phyloP scores from a whole-genome alignment of 1,140 invertebrate species.

The Odontomachus brunneus region DNA sequence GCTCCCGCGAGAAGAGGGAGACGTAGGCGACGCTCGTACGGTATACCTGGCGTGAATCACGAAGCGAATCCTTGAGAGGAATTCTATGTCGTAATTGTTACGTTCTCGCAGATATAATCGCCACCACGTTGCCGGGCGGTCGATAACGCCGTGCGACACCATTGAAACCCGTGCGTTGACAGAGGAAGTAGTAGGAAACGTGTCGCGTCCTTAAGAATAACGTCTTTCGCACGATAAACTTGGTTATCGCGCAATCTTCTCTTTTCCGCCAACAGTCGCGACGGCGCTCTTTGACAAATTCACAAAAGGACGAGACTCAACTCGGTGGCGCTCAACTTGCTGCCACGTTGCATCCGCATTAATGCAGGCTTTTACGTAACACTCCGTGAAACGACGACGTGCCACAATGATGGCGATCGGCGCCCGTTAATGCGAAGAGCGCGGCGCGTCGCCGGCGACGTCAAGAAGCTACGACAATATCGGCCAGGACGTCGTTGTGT shows the following conservation, averaged over 20 bases:
- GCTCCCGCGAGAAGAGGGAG: slow-evolving; percentile 21
- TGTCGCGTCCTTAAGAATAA: no score
- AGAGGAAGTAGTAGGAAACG: no score
- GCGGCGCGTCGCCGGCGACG: slow-evolving; percentile 28
- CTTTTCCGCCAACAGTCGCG: background rate
- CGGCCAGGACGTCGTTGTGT: slow-evolving; percentile 41
- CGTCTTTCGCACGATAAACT: no score
- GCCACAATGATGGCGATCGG: slow-evolving; percentile 31
- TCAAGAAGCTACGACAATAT: slow-evolving; percentile 48
- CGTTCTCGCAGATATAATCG: slow-evolving; percentile 47
- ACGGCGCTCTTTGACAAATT: background rate
- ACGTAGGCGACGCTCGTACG: slow-evolving; percentile 13
- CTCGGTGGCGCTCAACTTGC: background rate
- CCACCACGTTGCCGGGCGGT: background rate
- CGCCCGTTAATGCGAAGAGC: slow-evolving; percentile 39
- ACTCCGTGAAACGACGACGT: slow-evolving; percentile 23
- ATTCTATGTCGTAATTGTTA: slow-evolving; percentile 58
- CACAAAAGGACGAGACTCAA: background rate
- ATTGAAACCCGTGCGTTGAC: slow-evolving; percentile 6
- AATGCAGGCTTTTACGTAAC: slow-evolving; percentile 39
- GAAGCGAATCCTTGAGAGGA: slow-evolving; percentile 52
- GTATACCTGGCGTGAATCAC: slow-evolving; percentile 41
- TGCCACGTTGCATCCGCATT: slow-evolving; percentile 12
- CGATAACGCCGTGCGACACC: slow-evolving; percentile 24
- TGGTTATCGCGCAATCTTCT: no score